A percentile compares a stretch with the other conserved stretches of the same genome.
phyloP scores from a whole-genome alignment of 2,113 vertebrate species.

The Pseudopodoces humilis region DNA sequence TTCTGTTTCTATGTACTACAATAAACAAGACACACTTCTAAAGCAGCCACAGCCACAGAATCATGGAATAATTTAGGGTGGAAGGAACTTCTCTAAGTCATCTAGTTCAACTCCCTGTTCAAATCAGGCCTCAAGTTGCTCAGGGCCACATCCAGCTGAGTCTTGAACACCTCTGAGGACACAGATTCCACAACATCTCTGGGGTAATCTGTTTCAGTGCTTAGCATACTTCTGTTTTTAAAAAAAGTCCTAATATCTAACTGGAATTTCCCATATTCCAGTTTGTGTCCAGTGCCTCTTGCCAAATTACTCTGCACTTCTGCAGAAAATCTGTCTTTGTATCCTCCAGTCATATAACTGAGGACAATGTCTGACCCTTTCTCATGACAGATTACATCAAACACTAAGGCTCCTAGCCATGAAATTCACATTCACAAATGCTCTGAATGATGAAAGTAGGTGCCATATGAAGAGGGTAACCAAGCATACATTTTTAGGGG shows the following conservation, averaged over 20 bases:
- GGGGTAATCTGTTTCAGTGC: background rate
- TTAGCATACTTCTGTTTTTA: background rate
- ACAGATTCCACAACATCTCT: background rate
- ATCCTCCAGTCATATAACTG: background rate
- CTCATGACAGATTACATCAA: background rate
- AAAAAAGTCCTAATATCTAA: background rate
- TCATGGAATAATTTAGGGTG: background rate
- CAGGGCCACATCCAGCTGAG: background rate
- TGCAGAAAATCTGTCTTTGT: background rate
- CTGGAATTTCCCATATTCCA: background rate
- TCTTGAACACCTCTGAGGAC: background rate
- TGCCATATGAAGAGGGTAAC: background rate
- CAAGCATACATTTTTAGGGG: background rate
- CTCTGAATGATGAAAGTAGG: background rate
- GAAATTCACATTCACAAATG: background rate
- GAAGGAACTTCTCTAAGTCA: background rate
- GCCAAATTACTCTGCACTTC: background rate
- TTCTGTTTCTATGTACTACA: conserved; percentile 27
- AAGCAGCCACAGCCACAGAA: background rate
- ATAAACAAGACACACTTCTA: conserved; percentile 14
- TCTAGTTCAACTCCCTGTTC: background rate
- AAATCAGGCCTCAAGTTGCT: background rate
- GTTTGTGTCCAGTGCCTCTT: background rate
- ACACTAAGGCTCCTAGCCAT: accelerated
- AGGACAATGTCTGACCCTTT: background rate